These are phyloP conservation scores for Pristionchus arcanus DNA, from an alignment of 2,888 invertebrate genomes.

Conservation along the genomic window DNA sequence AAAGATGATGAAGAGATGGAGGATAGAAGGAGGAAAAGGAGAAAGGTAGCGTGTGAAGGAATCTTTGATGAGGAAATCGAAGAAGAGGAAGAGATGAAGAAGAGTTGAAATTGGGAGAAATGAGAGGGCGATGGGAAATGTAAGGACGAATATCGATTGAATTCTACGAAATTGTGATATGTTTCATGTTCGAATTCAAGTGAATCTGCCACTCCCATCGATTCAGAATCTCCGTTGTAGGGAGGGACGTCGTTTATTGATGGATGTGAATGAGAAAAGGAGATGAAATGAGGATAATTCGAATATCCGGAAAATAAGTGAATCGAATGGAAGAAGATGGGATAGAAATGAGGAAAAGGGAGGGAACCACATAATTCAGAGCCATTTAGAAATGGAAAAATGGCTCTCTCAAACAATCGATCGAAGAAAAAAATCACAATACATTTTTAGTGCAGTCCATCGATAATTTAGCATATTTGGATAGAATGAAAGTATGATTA, in stretches of 20 bases:
- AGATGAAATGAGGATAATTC: conserved; percentile 33
- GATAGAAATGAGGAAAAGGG: conserved; percentile 1
- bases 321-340: conserved; percentile 36
- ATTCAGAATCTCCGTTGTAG: not conserved
- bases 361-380: not conserved
- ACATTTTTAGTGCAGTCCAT: not conserved
- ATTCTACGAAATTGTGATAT: not conserved
- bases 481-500: not conserved
- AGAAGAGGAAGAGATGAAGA: conserved; percentile 35
- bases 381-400: not conserved
- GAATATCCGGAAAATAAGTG: conserved; percentile 33
- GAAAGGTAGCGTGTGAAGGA: conserved; percentile 40
- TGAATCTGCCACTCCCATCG: not conserved
- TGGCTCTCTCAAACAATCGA: not conserved
- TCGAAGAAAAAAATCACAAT: not conserved
- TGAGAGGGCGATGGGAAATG: not conserved
- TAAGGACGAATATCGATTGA: conserved; percentile 1
- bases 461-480: not conserved
- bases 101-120: conserved; percentile 37
- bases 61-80: conserved; percentile 46
- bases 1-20: conserved; percentile 22
- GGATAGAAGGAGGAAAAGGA: not conserved
- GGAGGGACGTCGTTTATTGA: not conserved
- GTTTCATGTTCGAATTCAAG: not conserved
- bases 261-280: conserved; percentile 33